phyloP scores from a whole-genome alignment of 2,888 invertebrate genomes.

The Melieria crassipennis region DNA sequence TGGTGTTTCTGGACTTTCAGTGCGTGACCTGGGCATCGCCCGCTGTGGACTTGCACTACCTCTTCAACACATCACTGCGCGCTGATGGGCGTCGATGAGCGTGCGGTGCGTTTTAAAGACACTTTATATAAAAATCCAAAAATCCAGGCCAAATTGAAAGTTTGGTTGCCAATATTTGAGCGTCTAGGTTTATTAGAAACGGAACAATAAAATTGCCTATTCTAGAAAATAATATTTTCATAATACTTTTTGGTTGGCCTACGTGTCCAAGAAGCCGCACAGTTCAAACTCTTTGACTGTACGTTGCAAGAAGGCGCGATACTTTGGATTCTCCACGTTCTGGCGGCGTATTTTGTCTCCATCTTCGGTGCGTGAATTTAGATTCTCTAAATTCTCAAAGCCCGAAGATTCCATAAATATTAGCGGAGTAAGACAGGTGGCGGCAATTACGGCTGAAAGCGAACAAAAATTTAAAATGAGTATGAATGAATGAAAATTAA shows the following conservation, averaged over 20 bases:
- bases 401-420: conserved; percentile 59
- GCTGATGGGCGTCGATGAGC: conserved; percentile 48
- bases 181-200: conserved; percentile 22
- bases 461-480: neutral
- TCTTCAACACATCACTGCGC: conserved; percentile 54
- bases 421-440: conserved; percentile 62
- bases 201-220: conserved; percentile 8
- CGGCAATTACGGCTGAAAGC: conserved; percentile 60
- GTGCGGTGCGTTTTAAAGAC: conserved; percentile 45
- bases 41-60: conserved; percentile 58
- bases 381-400: conserved; percentile 55
- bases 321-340: conserved; percentile 63
- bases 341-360: conserved; percentile 57
- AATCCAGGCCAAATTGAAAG: neutral
- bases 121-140: conserved; percentile 40
- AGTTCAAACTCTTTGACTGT: conserved; percentile 63
- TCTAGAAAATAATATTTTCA: conserved; percentile 3
- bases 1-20: conserved; percentile 58
- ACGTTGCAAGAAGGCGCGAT: conserved; percentile 59
- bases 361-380: conserved; percentile 56
- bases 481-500: too few relatives aligned
- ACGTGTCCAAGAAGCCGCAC: conserved; percentile 60
- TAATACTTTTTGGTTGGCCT: neutral
- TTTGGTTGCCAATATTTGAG: neutral
- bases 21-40: conserved; percentile 59